Base-by-base conservation (phyloP, 2,113 vertebrate genomes). In the Bambusicola thoracicus region DNA sequence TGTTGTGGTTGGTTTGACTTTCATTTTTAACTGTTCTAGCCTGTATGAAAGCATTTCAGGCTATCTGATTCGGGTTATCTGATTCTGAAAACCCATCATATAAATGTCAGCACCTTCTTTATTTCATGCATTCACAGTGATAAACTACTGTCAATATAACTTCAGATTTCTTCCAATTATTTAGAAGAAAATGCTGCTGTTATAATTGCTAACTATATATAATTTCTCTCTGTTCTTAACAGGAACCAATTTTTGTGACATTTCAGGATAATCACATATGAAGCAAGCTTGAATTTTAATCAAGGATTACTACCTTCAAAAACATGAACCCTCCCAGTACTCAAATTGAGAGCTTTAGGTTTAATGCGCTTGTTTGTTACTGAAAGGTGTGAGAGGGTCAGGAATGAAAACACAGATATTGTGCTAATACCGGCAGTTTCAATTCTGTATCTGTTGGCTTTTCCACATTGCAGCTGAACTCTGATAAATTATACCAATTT, bases 251-350 rank as follows among this genome's bases (percentile, higher is more conserved):
- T 95, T 91, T 91, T 89, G 29, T 67, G 90, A 59, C 32, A 76
- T 78, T 74, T 89, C 27, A 56, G 46, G 56, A 93, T 88, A 93
- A 93, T 86, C 32, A 74, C 2, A 1, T 77, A 65, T 74, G 78
- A 94, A 79, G 7, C 44, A 90, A 95, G 76, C 40, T 58, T 80
- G 56, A 81, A 85, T 95, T 93, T 93, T 84, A 93, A 56, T 86
- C 80, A 85, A 86, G 34, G 13, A 74, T 76, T 94, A 30, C 40
- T 76, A 56, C 17, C 21, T 90, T 87, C 46, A 70, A 75, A 91
- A 65, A 4, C 44, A 61, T 43, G 65, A 84, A 74, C 12, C 5
- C 38, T 87, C 91, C 22, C 30, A 63, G 32, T 72, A 56, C 4
- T 48, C 29, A 70, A 21, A 55, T 30, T 34, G 72, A 76, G 32